phyloP scores from a whole-genome alignment of 1,140 invertebrate species.

The Ridgeia piscesae region DNA sequence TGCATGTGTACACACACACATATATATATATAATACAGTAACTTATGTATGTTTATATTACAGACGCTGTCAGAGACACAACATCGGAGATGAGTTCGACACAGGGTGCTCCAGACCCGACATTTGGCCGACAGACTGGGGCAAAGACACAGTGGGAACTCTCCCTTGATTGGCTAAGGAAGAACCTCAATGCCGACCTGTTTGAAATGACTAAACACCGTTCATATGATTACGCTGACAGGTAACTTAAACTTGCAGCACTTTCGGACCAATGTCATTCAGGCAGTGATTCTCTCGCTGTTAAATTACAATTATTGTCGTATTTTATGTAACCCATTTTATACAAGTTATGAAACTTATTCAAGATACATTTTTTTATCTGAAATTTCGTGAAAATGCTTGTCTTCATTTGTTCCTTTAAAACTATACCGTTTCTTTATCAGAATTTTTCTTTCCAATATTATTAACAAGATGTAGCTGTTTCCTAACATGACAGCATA shows the following conservation, averaged over 20 bases:
- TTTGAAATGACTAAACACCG: constrained; percentile 7
- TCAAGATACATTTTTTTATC: too few relatives aligned
- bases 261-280: neutral
- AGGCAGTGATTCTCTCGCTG: neutral
- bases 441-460: neutral
- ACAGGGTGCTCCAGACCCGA: constrained; percentile 21
- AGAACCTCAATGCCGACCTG: constrained; percentile 13
- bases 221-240: neutral
- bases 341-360: too few relatives aligned
- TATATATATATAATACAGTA: neutral
- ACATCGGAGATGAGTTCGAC: constrained; percentile 21
- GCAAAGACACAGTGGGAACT: constrained; percentile 23
- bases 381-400: too few relatives aligned
- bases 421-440: too few relatives aligned
- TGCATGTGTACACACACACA: too few relatives aligned
- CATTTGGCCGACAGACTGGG: constrained; percentile 18
- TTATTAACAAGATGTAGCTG: neutral
- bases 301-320: neutral
- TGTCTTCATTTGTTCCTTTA: too few relatives aligned
- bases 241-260: neutral
- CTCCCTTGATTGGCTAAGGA: constrained; percentile 18
- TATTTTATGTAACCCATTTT: too few relatives aligned
- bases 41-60: neutral
- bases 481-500: neutral
- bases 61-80: constrained; percentile 24